Conservation (phyloP, 1,140 invertebrate genomes). For the Drosophila auraria region DNA sequence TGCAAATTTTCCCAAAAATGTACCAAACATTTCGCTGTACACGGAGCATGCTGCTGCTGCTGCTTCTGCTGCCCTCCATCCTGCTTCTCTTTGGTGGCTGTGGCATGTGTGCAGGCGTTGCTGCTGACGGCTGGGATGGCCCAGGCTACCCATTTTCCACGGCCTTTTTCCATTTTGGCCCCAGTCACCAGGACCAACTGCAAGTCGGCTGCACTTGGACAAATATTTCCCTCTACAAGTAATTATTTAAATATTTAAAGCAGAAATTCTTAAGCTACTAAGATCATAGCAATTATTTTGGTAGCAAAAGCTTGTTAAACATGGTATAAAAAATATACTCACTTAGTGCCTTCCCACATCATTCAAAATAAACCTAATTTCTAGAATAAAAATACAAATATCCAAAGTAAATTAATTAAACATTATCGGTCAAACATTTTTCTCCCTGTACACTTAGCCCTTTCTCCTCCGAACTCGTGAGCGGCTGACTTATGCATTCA, state of each 20-base stretch:
- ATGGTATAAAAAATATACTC: too few relatives aligned
- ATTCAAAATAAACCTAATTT: background rate
- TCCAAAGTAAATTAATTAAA: background rate
- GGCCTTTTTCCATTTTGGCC: conserved; percentile 21
- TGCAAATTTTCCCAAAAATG: conserved; percentile 78
- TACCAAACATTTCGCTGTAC: conserved; percentile 77
- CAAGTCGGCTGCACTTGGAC: conserved; percentile 13
- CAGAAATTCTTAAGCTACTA: too few relatives aligned
- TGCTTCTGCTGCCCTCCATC: conserved; percentile 4
- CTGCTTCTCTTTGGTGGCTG: conserved; percentile 17
- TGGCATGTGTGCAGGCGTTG: conserved; percentile 66
- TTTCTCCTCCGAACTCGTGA: conserved; percentile 39
- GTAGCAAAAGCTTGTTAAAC: too few relatives aligned
- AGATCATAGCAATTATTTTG: too few relatives aligned
- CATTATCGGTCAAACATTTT: background rate
- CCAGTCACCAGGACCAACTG: conserved; percentile 11
- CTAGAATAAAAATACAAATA: background rate
- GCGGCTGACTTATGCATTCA: conserved; percentile 80
- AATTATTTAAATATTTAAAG: background rate
- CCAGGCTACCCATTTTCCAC: conserved; percentile 29
- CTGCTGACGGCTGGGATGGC: conserved; percentile 47
- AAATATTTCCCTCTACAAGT: background rate
- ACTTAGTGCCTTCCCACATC: background rate
- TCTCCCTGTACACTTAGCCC: conserved; percentile 11
- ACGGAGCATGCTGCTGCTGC: conserved; percentile 37